phyloP scores from a whole-genome alignment of 1,140 invertebrate species.

The Calephelis nemesis region DNA sequence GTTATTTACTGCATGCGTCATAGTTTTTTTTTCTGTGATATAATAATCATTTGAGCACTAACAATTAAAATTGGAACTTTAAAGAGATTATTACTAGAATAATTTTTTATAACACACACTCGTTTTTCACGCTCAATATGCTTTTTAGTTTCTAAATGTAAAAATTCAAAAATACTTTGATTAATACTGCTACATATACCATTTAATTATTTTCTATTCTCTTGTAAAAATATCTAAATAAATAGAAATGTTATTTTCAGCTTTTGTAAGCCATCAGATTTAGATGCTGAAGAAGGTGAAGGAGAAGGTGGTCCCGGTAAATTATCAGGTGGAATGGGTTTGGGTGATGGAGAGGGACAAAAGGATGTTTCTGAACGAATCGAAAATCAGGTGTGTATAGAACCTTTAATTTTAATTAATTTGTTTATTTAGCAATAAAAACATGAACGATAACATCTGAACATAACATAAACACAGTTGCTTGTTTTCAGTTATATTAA shows the following conservation, averaged over 20 bases:
- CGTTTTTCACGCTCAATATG: too few relatives aligned
- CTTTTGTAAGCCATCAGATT: slow-evolving; percentile 94
- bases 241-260: slow-evolving; percentile 78
- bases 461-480: too few relatives aligned
- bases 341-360: slow-evolving; percentile 95
- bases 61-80: too few relatives aligned
- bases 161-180: too few relatives aligned
- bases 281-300: slow-evolving; percentile 84
- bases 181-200: too few relatives aligned
- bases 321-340: slow-evolving; percentile 86
- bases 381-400: slow-evolving; percentile 81
- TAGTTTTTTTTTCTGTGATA: background rate
- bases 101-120: too few relatives aligned
- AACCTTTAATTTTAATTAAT: background rate
- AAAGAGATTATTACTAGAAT: too few relatives aligned
- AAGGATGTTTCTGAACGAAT: slow-evolving; percentile 97
- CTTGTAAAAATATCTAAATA: slow-evolving; percentile 3
- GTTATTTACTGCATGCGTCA: background rate
- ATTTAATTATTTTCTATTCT: slow-evolving; percentile 18
- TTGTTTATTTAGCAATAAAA: background rate
- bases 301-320: slow-evolving; percentile 82
- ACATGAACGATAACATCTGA: too few relatives aligned
- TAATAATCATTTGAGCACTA: too few relatives aligned
- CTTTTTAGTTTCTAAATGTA: too few relatives aligned
- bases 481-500: too few relatives aligned